phyloP scores from a whole-genome alignment of 2,113 vertebrate species.

The Ochotona curzoniae region DNA sequence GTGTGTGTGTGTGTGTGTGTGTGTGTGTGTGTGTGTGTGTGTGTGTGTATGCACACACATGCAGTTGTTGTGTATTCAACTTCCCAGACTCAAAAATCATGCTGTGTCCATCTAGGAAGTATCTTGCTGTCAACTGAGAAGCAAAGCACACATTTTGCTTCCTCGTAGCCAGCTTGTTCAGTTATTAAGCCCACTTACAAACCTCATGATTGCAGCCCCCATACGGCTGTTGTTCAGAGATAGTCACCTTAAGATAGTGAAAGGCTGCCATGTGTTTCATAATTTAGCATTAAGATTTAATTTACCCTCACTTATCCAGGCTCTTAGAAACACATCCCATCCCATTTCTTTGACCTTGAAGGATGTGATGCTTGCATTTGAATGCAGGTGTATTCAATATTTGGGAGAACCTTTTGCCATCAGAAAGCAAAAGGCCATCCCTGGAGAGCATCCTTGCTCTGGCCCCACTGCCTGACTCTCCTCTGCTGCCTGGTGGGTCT shows the following conservation, averaged over 20 bases:
- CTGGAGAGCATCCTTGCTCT: background rate
- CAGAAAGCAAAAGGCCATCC: background rate
- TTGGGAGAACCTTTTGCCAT: background rate
- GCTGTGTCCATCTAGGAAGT: background rate
- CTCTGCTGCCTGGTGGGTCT: no score
- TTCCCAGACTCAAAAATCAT: background rate
- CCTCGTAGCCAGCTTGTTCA: conserved; percentile 49
- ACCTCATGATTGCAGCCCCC: conserved; percentile 35
- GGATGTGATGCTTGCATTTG: background rate
- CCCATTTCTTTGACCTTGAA: background rate
- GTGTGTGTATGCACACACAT: no score
- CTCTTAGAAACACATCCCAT: conserved; percentile 9
- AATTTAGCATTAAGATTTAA: conserved; percentile 14
- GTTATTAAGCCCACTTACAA: conserved; percentile 69
- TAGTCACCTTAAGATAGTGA: conserved; percentile 36
- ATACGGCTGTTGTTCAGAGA: conserved; percentile 60
- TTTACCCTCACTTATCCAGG: background rate
- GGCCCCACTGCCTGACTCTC: background rate
- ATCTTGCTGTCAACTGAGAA: conserved; percentile 49
- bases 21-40: no score
- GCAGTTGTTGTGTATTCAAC: background rate
- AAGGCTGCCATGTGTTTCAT: conserved; percentile 16
- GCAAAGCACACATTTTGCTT: background rate
- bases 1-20: background rate
- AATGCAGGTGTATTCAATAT: background rate